Base-by-base conservation (phyloP, 1,140 invertebrate species). In the Drosophila punjabiensis region DNA sequence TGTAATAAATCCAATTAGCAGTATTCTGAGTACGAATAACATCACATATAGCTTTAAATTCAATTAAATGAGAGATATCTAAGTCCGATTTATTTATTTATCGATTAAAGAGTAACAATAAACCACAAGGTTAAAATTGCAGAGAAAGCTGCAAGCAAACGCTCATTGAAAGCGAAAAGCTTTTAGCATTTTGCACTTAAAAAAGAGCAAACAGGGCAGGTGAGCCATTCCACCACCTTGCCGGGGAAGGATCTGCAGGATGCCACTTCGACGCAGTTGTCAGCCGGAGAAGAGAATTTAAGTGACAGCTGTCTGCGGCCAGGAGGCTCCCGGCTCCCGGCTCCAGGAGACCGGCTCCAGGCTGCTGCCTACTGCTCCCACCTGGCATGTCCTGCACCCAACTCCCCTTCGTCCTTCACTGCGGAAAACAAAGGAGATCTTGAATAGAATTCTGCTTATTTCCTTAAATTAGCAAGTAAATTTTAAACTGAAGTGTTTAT, bases 251-350 rank as follows among this genome's bases (percentile, higher is more conserved):
- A 69, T 77, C 32, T 35, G 41, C 33, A 61, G 45, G 20, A 20
- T 78, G 64, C 64, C 64, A 47, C 76, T 79, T 79, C 76, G 76
- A 64, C 76, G 62, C 47, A 79, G 50, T 82, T 64, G 65, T 81
- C 53, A 58, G 76, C 20, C 24, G 55, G 14, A 33, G 63, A 71
- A 82, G 70, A 73, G 76, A 87, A 66, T 87, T 87, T 79, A 87
- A 87, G 83, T 86, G 83, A 87, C 83, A 82, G 76, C 83, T 86
- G 83, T 82, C 83, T 86, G 83, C 41, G 74, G 59, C 35, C 32
- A n/a, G n/a, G n/a, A 65, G 45, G 24, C 24, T 24, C 24, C 24
- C 1, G n/a, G n/a, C n/a, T n/a, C n/a, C n/a, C n/a, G 24, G 58
- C 30, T 53, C 53, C 43, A 13, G 30, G 20, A 50, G 24, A 50